Evolutionary conservation across 2,888 invertebrate genomes (phyloP).

Genomic region (Megalurothrips usitatus): DNA sequence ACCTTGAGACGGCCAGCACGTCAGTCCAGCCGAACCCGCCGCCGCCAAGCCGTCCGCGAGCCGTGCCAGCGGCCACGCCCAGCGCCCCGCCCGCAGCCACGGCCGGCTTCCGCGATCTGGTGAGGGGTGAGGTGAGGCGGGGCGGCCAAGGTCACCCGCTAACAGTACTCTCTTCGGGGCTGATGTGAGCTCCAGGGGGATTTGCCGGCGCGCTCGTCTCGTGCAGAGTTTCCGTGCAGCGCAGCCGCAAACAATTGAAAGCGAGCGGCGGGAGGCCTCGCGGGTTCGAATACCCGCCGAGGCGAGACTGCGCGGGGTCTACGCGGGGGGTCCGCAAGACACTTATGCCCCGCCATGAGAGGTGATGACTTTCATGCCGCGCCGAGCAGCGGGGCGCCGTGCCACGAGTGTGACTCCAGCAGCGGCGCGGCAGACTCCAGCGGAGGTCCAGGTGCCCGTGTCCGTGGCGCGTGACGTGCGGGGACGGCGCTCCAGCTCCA

Average conservation of each 20-base stretch:
- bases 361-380: conserved; percentile 8
- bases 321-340: background rate
- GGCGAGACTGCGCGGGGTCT: too few species aligned
- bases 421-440: background rate
- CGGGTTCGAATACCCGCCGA: too few species aligned
- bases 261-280: too few species aligned
- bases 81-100: background rate
- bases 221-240: too few species aligned
- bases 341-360: background rate
- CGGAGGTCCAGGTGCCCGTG: background rate
- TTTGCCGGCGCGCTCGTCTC: too few species aligned
- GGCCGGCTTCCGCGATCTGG: background rate
- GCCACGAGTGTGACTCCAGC: background rate
- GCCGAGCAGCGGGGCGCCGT: background rate
- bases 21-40: background rate
- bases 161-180: too few species aligned
- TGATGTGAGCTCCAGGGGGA: too few species aligned
- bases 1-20: conserved; percentile 1
- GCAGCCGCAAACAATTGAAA: too few species aligned
- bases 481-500: too few species aligned
- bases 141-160: background rate
- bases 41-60: background rate
- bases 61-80: conserved; percentile 6
- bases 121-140: background rate
- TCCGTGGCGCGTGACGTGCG: too few species aligned